Conservation (phyloP, 37 sponge, comb jelly and placozoan species). For the Halichondria panicea region DNA sequence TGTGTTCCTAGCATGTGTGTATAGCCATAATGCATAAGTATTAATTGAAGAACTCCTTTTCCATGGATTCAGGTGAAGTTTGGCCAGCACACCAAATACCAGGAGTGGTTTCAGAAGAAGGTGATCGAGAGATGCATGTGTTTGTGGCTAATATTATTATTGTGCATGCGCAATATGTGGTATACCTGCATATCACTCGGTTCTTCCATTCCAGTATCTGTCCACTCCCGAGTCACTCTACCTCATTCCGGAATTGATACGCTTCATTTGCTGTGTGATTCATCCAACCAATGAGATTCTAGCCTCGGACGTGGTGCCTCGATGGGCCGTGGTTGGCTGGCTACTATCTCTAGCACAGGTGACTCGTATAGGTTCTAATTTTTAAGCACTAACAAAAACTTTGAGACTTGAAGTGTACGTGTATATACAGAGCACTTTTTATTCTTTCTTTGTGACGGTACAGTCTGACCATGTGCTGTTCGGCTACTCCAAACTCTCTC, state of each 20-base stretch:
- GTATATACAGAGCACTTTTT: not conserved
- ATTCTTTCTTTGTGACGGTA: not conserved
- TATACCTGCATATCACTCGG: not conserved
- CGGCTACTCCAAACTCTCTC: conserved; percentile 82
- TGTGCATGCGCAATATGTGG: not conserved
- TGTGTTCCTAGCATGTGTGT: not conserved
- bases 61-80: conserved; percentile 81
- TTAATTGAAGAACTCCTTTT: not conserved
- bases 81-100: conserved; percentile 89
- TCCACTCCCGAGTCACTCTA: conserved; percentile 77
- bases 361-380: too few species aligned
- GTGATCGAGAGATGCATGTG: conserved; percentile 11
- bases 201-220: conserved; percentile 64
- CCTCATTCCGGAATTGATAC: conserved; percentile 83
- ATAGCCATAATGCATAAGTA: not conserved
- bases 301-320: conserved; percentile 89
- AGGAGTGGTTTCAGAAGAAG: conserved; percentile 90
- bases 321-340: conserved; percentile 99
- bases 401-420: not conserved
- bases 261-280: conserved; percentile 94
- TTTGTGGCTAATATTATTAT: not conserved
- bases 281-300: conserved; percentile 98
- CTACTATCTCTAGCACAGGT: conserved; percentile 88
- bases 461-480: conserved; percentile 68
- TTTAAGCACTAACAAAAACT: too few species aligned